Evolutionary conservation across 2,888 invertebrate species (phyloP).

Genomic region (Helleia helle): DNA sequence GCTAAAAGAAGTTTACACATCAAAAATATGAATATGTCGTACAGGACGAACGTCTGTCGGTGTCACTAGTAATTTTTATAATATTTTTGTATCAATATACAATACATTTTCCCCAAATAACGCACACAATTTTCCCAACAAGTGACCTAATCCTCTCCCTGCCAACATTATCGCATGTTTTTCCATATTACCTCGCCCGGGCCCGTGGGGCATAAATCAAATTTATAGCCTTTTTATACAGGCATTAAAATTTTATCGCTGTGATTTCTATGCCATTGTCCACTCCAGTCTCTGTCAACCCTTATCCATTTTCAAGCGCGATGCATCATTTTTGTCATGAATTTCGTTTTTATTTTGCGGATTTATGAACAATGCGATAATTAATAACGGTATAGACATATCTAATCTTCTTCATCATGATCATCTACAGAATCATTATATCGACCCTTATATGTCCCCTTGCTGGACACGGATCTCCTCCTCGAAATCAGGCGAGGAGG

Average conservation of each 20-base stretch:
- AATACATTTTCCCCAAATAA: no score
- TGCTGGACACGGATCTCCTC: no score
- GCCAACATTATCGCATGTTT: constrained; percentile 69
- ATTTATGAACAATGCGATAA: background rate
- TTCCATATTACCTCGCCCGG: constrained; percentile 43
- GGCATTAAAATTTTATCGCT: constrained; percentile 70
- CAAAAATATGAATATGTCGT: no score
- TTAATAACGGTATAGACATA: no score
- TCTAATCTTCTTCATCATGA: no score
- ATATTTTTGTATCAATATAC: no score
- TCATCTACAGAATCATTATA: no score
- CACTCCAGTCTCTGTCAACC: constrained; percentile 46
- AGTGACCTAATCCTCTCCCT: constrained; percentile 49
- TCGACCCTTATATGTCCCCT: no score
- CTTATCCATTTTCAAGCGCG: constrained; percentile 24
- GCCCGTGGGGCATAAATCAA: constrained; percentile 65
- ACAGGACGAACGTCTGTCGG: no score
- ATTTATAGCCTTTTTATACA: constrained; percentile 71
- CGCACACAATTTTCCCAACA: constrained; percentile 12
- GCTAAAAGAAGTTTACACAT: no score
- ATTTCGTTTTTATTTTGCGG: background rate
- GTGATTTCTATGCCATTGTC: constrained; percentile 62
- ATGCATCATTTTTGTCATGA: constrained; percentile 18
- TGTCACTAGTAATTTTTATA: no score
- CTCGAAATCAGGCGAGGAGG: no score